Conservation (phyloP, 64 coral and sea anemone genomes). For the Montipora cactus region DNA sequence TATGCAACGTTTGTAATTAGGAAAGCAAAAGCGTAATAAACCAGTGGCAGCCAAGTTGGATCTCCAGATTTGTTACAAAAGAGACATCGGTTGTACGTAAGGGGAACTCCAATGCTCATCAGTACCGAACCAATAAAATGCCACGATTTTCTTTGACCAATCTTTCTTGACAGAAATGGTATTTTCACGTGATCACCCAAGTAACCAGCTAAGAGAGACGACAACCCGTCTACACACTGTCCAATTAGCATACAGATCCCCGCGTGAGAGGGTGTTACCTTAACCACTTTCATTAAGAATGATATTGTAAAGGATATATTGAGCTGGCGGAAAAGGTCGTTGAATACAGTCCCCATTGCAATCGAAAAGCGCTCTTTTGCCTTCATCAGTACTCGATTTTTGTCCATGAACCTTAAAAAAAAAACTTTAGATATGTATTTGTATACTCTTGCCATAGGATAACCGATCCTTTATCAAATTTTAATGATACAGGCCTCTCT, state of each 20-base stretch:
- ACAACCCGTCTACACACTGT: neutral
- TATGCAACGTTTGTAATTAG: neutral
- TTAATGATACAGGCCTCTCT: no score
- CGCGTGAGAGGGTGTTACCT: neutral
- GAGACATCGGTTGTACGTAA: neutral
- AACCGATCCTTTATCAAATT: no score
- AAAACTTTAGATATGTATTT: no score
- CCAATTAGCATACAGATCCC: neutral
- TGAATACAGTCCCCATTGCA: slow-evolving; percentile 10
- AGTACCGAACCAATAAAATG: neutral
- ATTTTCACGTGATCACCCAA: neutral
- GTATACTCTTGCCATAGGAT: no score
- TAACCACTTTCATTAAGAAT: slow-evolving; percentile 14
- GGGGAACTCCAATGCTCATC: neutral
- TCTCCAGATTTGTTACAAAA: neutral
- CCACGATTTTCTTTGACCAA: no score
- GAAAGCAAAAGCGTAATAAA: neutral
- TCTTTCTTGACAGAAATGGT: no score
- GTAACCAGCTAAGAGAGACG: neutral
- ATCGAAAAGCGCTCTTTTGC: neutral
- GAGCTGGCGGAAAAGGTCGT: slow-evolving; percentile 5
- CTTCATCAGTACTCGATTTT: neutral
- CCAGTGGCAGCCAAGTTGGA: neutral
- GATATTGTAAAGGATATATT: neutral
- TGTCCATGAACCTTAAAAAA: no score